Evolutionary conservation across 1,140 invertebrate species (phyloP).

Genomic region (Heliconius hermathena): DNA sequence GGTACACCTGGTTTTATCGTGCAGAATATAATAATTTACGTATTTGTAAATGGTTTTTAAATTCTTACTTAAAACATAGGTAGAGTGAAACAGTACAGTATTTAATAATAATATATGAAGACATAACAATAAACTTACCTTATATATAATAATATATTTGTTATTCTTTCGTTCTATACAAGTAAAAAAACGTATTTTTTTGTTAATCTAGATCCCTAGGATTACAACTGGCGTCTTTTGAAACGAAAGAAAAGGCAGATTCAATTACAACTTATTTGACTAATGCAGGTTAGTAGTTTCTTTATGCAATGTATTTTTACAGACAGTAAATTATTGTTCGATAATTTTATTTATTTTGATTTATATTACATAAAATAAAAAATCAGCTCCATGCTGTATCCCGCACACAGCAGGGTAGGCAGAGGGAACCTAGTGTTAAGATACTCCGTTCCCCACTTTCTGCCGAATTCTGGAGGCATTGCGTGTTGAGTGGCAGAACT

Average conservation of each 20-base stretch:
- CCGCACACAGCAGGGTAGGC: no score
- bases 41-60: neutral
- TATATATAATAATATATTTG: neutral
- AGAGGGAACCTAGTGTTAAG: no score
- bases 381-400: no score
- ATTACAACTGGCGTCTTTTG: slow-evolving; percentile 91
- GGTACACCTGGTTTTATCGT: slow-evolving; percentile 1
- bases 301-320: neutral
- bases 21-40: neutral
- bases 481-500: no score
- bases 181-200: neutral
- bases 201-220: slow-evolving; percentile 85
- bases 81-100: neutral
- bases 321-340: neutral
- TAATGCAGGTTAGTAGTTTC: slow-evolving; percentile 84
- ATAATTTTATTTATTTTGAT: neutral
- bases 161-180: neutral
- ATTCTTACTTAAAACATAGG: neutral
- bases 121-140: neutral
- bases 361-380: no score
- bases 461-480: no score
- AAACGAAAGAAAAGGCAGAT: slow-evolving; percentile 92
- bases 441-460: no score
- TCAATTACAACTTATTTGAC: slow-evolving; percentile 90
- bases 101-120: neutral